Base-by-base conservation (phyloP, 1,140 invertebrate genomes). In the Polypedilum vanderplanki region DNA sequence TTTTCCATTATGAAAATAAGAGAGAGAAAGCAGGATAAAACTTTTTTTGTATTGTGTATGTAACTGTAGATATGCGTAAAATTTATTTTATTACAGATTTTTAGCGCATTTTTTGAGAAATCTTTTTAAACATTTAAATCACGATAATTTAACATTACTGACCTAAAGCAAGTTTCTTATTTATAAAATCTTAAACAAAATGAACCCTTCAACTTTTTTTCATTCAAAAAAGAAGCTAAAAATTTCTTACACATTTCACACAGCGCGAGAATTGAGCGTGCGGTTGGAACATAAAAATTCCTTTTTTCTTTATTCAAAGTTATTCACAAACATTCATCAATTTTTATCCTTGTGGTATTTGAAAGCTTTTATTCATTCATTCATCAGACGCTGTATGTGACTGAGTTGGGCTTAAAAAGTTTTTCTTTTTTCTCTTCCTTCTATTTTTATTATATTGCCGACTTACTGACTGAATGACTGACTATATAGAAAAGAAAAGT, bases 281-380 rank as follows among this genome's bases (percentile, higher is more conserved):
- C 12, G 46, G 46, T 57, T 15, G 12, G n/a, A 57, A 1, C 46
- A 57, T 57, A 12, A 57, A 57, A 57, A 57, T 46, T 46, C 41
- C 41, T 33, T 33, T 12, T 46, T 46, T 9, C 8, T 46, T n/a
- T 57, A 57, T 57, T 57, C 46, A 57, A n/a, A 57, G 46, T n/a
- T 57, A 57, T 15, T 57, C 46, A 33, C 24, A 57, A 57, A 57
- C 46, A 57, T 57, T 57, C 46, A 57, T 57, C 46, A 57, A 57
- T 57, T 57, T 57, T 57, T 57, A 57, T 57, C 46, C 7, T 57
- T 57, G n/a, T n/a, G 12, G n/a, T 15, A n/a, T 15, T 57, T 57
- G 46, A 57, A n/a, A 57, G 46, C 46, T 57, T 57, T n/a, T n/a
- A 57, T 57, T 57, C n/a, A 33, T 33, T 33, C 24, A 33, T 33